Evolutionary conservation across 2,888 invertebrate species (phyloP).

Genomic region (Willowsia nigromaculata): DNA sequence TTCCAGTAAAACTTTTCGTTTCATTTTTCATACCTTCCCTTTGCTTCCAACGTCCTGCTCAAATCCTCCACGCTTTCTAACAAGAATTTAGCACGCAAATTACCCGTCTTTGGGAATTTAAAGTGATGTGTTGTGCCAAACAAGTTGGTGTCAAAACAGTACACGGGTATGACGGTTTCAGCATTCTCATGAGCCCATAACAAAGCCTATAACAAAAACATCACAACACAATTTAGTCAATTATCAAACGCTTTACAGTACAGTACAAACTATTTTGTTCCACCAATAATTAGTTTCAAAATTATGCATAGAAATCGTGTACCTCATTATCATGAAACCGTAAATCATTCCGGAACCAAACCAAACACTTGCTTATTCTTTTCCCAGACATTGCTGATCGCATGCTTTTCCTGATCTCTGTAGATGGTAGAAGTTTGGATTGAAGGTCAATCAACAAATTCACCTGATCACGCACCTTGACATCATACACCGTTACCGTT

Average conservation of each 20-base stretch:
- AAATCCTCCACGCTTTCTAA: slow-evolving; percentile 74
- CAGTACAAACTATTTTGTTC: no score
- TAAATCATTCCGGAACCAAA: slow-evolving; percentile 76
- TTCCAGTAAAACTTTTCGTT: neutral
- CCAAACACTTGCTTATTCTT: slow-evolving; percentile 28
- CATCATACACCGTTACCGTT: no score
- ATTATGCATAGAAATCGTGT: slow-evolving; percentile 77
- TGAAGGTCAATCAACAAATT: no score
- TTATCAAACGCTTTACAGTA: no score
- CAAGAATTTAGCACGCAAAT: slow-evolving; percentile 73
- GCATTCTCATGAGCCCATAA: slow-evolving; percentile 72
- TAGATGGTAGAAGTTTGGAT: no score
- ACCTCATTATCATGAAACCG: slow-evolving; percentile 78
- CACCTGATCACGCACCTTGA: no score
- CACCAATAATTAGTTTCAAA: slow-evolving; percentile 16
- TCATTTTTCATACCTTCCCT: slow-evolving; percentile 63
- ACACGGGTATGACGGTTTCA: slow-evolving; percentile 74
- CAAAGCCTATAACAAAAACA: slow-evolving; percentile 62
- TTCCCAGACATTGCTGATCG: neutral
- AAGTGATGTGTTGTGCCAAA: slow-evolving; percentile 74
- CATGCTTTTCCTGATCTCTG: no score
- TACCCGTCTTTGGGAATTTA: slow-evolving; percentile 76
- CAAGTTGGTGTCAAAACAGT: slow-evolving; percentile 77
- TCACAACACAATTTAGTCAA: neutral
- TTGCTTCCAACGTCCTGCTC: slow-evolving; percentile 51